Conservation (phyloP, 1,140 invertebrate species). For the Scylla paramamosain region DNA sequence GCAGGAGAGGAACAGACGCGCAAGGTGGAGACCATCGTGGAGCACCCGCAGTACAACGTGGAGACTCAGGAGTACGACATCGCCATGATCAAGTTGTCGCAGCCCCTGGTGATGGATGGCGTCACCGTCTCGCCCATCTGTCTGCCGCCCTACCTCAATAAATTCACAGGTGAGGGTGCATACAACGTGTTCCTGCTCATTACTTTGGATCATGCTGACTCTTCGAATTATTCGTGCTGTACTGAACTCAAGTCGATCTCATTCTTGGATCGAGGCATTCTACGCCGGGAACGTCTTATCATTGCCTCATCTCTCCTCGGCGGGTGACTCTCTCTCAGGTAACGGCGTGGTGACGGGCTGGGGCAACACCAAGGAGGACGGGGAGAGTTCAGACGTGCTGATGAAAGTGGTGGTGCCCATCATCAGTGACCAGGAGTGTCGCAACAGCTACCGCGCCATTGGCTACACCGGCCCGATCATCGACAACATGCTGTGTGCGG, state of each 20-base stretch:
- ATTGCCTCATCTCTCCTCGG: neutral
- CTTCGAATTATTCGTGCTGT: neutral
- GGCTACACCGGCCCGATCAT: conserved; percentile 68
- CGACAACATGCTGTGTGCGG: conserved; percentile 70
- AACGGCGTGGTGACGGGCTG: conserved; percentile 66
- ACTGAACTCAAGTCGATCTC: neutral
- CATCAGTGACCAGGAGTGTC: conserved; percentile 55
- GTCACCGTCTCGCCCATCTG: conserved; percentile 67
- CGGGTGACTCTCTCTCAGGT: conserved; percentile 12
- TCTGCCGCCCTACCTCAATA: conserved; percentile 35
- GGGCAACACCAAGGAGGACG: conserved; percentile 52
- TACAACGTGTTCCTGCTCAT: neutral
- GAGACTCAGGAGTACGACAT: conserved; percentile 70
- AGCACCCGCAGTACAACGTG: conserved; percentile 53
- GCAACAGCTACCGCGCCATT: conserved; percentile 36
- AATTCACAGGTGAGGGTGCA: conserved; percentile 48
- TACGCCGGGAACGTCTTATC: neutral
- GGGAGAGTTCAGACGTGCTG: conserved; percentile 48
- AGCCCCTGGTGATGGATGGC: conserved; percentile 57
- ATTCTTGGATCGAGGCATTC: neutral
- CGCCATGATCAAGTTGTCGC: conserved; percentile 49
- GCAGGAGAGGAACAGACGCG: conserved; percentile 64
- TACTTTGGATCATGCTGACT: neutral
- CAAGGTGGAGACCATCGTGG: conserved; percentile 55
- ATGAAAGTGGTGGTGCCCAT: conserved; percentile 71